Evolutionary conservation across 92 coral and sea anemone species (phyloP), one percentile per base, ranked within the genome.

Genomic region (Montipora capitata): DNA sequence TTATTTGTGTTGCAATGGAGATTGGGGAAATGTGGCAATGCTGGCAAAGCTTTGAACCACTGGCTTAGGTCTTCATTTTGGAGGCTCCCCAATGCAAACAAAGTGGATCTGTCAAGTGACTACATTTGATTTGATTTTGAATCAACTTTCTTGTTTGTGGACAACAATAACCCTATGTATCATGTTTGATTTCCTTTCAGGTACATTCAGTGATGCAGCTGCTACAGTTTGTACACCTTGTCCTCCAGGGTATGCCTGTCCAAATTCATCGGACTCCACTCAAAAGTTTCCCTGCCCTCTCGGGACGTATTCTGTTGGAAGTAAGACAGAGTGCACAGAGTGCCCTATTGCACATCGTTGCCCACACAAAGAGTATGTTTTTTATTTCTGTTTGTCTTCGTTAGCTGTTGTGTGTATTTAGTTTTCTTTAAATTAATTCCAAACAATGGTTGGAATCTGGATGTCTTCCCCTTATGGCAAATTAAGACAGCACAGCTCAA

Each of bases 161-260:
- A 0, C 18, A 42, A 4, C 14, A 15, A 5, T 3, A 42, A 18
- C 14, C 56, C 40, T 38, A 27, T 5, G 3, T 48, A 10, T 5
- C 52, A 48, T 48, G 38, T 41, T 13, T 44, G n/a, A 39, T 13
- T 20, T 66, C 41, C 35, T 43, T 81, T 20, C 81, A 96, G 99
- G 99, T 16, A 86, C 96, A 49, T 92, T 66, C 92, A 97, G 99
- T 83, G 84, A 72, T 44, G 81, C 49, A 13, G 92, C 90, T 69
- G 90, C 91, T 1, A 86, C 93, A 5, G 16, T 79, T 18, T 97
- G 99, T 80, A 94, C 89, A 20, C 62, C 75, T 17, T 97, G 99
- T 68, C 90, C 86, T 10, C 97, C 99, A 43, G 99, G 99, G n/a
- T 84, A 27, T 51, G 89, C 78, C 56, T 97, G 99, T 66, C 94